These are phyloP conservation scores for Onychomys leucogaster DNA, from an alignment of 2,797 vertebrate species.

Conservation along the genomic window DNA sequence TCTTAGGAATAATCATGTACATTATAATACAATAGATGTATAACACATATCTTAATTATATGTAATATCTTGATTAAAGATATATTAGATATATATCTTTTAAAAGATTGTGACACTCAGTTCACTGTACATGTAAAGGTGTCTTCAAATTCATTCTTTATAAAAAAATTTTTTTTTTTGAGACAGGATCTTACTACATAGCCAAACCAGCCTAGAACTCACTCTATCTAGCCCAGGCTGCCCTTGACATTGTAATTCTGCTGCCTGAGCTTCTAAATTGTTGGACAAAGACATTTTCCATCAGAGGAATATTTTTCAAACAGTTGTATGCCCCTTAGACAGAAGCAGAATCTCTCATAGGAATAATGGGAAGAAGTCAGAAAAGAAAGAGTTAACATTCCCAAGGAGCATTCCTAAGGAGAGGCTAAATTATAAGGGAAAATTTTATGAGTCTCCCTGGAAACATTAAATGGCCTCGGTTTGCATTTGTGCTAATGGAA, in stretches of 20 bases:
- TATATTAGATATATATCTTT: background rate
- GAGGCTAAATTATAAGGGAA: conserved; percentile 69
- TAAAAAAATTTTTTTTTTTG: background rate
- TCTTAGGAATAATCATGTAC: conserved; percentile 43
- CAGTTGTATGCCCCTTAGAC: background rate
- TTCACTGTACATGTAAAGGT: conserved; percentile 21
- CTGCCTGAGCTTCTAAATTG: background rate
- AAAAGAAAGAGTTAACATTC: conserved; percentile 72
- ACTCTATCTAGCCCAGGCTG: background rate
- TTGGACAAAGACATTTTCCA: conserved; percentile 19
- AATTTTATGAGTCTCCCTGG: conserved; percentile 69
- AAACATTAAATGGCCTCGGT: conserved; percentile 71
- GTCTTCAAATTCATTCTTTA: background rate
- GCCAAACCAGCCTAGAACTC: background rate
- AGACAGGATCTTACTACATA: background rate
- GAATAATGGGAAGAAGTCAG: conserved; percentile 39
- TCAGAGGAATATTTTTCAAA: conserved; percentile 57
- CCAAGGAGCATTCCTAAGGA: conserved; percentile 68
- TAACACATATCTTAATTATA: background rate
- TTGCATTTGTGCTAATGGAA: conserved; percentile 81
- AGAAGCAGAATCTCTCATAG: background rate
- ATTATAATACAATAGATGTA: background rate
- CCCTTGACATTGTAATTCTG: background rate
- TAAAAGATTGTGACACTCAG: conserved; percentile 41
- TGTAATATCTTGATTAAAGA: background rate